Base-by-base conservation (phyloP, 2,797 vertebrate genomes). In the Setipinna tenuifilis region DNA sequence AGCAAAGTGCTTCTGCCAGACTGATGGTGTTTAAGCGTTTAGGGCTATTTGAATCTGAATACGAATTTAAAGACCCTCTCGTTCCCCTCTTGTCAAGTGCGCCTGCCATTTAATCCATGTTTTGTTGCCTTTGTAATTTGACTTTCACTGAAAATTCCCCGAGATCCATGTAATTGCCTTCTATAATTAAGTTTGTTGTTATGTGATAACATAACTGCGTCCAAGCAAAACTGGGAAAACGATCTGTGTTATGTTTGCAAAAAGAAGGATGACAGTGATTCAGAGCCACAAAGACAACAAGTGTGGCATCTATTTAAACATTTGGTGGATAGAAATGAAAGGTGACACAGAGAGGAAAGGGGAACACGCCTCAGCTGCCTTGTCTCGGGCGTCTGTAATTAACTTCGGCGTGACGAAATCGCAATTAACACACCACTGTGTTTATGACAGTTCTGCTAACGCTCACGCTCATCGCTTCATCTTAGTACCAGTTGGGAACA, bases 41-140 rank as follows among this genome's bases (percentile, higher is more conserved):
- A 92, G 92, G 92, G 92, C 93, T 93, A 96, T 96, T 96, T 96
- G 93, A 96, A 96, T 96, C 89, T 94, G 93, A 97, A 96, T 95
- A 92, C 94, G 85, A 91, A 92, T 93, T 94, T 96, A 97, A 97
- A 94, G 91, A 95, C 95, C 95, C 95, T 92, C 95, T 96, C 94
- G 95, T 93, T 96, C 94, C 95, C 94, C 93, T 93, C 95, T 95
- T 94, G 93, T 94, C 94, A 92, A 95, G 92, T 89, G 92, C 94
- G 93, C 92, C 92, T 91, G 92, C 93, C 93, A 91, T 93, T 94
- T 95, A 96, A 96, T 96, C 95, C 93, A 89, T 94, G 93, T 96
- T 95, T 94, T 95, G 91, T 92, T 93, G 92, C 92, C 91, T 93
- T 94, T 93, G 92, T 93, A 93, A 95, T 94, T 93, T 93, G 91